These are phyloP conservation scores for Rhagonycha lutea DNA, from an alignment of 2,888 invertebrate genomes.

Conservation along the genomic window DNA sequence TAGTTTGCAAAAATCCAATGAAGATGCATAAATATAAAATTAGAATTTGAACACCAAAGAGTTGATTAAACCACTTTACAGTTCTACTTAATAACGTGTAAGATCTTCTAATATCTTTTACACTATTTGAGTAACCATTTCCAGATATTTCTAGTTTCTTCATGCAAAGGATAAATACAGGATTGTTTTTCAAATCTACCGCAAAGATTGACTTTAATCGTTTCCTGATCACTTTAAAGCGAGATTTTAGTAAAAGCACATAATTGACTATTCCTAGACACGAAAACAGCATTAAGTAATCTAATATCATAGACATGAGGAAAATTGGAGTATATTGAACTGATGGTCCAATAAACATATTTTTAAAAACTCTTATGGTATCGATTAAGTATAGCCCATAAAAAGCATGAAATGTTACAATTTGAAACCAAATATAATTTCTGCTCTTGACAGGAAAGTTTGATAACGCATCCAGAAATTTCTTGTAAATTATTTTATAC, in stretches of 20 bases:
- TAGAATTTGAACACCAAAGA: too few species aligned
- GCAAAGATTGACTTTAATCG: background rate
- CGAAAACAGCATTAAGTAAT: background rate
- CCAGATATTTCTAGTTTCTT: background rate
- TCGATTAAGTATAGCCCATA: background rate
- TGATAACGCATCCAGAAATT: background rate
- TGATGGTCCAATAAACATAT: background rate
- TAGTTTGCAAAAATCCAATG: too few species aligned
- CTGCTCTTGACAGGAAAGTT: background rate
- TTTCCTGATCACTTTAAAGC: background rate
- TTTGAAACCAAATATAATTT: background rate
- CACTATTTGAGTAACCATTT: background rate
- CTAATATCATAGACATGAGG: background rate
- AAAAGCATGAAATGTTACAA: too few species aligned
- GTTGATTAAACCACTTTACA: background rate
- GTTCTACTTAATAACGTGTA: background rate
- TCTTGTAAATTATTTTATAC: background rate
- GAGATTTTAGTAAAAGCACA: background rate
- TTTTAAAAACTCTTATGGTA: background rate
- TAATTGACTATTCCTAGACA: background rate
- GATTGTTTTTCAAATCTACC: background rate
- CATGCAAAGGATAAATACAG: background rate
- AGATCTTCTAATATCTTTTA: background rate
- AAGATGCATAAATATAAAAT: too few species aligned
- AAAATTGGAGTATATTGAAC: background rate